A percentile compares a stretch with the other conserved stretches of the same genome.
Evolutionary conservation across 2,113 vertebrate species (phyloP).

Genomic region (Orthonyx spaldingii): DNA sequence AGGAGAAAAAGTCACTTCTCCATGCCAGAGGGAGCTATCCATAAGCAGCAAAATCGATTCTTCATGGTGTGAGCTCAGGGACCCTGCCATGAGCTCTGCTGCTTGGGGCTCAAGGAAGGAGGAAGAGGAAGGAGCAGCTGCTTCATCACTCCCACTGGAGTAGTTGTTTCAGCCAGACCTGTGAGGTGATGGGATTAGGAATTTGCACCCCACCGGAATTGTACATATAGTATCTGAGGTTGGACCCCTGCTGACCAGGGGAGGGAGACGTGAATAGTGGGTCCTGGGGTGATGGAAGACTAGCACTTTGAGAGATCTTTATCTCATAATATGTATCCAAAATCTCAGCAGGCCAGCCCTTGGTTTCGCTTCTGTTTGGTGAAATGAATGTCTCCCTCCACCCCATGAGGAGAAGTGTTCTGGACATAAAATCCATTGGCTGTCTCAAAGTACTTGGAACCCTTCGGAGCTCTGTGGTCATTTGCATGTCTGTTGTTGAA

Average conservation of each 20-base stretch:
- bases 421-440: not conserved
- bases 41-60: not conserved
- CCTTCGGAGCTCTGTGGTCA: not conserved
- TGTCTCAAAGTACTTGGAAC: not conserved
- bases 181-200: not conserved
- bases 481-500: not conserved
- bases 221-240: accelerated
- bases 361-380: not conserved
- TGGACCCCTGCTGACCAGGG: not conserved
- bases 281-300: not conserved
- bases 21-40: not conserved
- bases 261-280: not conserved
- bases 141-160: not conserved
- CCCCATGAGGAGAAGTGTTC: not conserved
- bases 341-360: not conserved
- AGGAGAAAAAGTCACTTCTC: not conserved
- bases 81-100: not conserved
- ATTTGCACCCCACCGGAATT: not conserved
- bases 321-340: not conserved
- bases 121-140: not conserved
- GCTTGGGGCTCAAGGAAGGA: not conserved
- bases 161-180: not conserved
- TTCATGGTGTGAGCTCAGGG: not conserved
- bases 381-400: not conserved
- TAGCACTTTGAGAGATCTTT: not conserved